Conservation (phyloP, 2,113 vertebrate species). For the Gasterosteus aculeatus region DNA sequence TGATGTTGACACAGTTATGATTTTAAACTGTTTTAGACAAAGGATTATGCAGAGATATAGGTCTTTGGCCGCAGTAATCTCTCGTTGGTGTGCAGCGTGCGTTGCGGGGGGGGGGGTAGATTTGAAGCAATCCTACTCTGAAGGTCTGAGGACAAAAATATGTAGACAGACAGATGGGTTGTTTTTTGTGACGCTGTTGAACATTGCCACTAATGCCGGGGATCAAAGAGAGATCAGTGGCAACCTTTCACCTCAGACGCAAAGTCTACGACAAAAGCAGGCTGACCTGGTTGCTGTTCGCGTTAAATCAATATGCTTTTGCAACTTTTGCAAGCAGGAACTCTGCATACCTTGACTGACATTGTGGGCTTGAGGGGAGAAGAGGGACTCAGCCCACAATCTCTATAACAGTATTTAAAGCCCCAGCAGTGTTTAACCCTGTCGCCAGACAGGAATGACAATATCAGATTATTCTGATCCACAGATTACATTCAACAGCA, state of each 20-base stretch:
- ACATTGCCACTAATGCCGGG: conserved; percentile 62
- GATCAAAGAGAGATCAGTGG: conserved; percentile 68
- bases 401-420: not conserved
- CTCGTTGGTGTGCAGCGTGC: not conserved
- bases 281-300: conserved; percentile 48
- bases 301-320: conserved; percentile 6
- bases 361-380: not conserved
- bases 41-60: conserved; percentile 59
- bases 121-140: conserved; percentile 41
- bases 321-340: not conserved
- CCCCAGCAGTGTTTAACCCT: not conserved
- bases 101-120: conserved; percentile 1
- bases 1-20: conserved; percentile 41
- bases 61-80: conserved; percentile 56
- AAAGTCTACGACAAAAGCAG: conserved; percentile 38
- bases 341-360: not conserved
- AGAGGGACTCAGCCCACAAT: not conserved
- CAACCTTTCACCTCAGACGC: conserved; percentile 52
- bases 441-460: not conserved
- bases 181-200: conserved; percentile 54
- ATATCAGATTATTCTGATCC: not conserved
- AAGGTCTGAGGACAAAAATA: conserved; percentile 12
- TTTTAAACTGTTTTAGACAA: conserved; percentile 52
- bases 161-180: conserved; percentile 72
- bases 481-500: not conserved